These are phyloP conservation scores for Catostylus mosaicus DNA, from an alignment of 30 jellyfish, hydroid and myxozoan species.

Conservation along the genomic window DNA sequence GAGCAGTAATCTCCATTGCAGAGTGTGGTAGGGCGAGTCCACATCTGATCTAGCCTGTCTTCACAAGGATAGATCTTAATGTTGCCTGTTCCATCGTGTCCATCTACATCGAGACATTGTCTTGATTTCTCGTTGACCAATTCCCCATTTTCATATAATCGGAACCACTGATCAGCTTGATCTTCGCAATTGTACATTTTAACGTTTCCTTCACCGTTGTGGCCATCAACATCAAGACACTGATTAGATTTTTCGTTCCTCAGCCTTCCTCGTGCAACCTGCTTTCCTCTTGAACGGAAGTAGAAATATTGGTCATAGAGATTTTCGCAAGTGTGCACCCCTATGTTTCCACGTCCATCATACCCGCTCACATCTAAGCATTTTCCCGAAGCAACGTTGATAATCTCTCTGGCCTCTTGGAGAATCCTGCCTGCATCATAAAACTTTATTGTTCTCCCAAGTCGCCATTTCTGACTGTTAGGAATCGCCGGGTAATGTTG, in stretches of 20 bases:
- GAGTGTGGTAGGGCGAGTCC: conserved; percentile 29
- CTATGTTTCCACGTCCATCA: conserved; percentile 17
- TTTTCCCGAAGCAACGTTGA: conserved; percentile 21
- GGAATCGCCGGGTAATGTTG: conserved; percentile 8
- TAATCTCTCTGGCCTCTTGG: conserved; percentile 38
- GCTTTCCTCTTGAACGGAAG: conserved; percentile 29
- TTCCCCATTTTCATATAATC: conserved; percentile 3
- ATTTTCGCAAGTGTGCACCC: conserved; percentile 3
- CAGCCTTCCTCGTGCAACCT: conserved; percentile 15
- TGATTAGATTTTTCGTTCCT: conserved; percentile 6
- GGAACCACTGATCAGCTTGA: conserved; percentile 36
- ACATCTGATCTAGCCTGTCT: conserved; percentile 22
- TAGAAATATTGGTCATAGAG: conserved; percentile 37
- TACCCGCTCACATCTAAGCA: conserved; percentile 31
- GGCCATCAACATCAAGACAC: conserved; percentile 43
- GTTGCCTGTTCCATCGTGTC: conserved; percentile 20
- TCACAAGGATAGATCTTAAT: conserved; percentile 7
- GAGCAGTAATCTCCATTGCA: too few relatives aligned
- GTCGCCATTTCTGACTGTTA: conserved; percentile 16
- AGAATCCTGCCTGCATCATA: conserved; percentile 27
- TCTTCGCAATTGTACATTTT: conserved; percentile 5
- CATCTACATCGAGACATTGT: conserved; percentile 34
- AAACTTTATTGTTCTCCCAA: conserved; percentile 10
- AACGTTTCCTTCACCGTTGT: conserved; percentile 25
- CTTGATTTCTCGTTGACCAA: conserved; percentile 6